Conservation (phyloP, 2,113 vertebrate genomes). For the Lophura nycthemera region DNA sequence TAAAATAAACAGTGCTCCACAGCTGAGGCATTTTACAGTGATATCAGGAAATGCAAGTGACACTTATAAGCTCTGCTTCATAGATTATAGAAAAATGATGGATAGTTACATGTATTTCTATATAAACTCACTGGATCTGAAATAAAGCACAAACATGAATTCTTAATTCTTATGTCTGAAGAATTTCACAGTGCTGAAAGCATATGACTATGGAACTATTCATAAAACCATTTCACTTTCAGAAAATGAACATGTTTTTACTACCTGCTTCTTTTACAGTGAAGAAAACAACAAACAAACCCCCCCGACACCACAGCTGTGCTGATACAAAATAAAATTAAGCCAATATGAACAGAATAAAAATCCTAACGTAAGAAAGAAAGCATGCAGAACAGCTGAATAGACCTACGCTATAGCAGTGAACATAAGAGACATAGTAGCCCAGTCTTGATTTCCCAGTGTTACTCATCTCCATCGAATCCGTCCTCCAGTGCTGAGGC, state of each 20-base stretch:
- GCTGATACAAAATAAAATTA: not conserved
- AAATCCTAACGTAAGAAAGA: not conserved
- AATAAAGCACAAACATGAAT: not conserved
- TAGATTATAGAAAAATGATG: conserved; percentile 38
- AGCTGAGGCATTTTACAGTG: not conserved
- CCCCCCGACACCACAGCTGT: not conserved
- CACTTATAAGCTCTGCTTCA: conserved; percentile 34
- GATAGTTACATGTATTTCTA: conserved; percentile 4
- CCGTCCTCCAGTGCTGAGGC: not conserved
- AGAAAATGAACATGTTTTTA: not conserved
- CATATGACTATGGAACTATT: not conserved
- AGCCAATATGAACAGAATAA: not conserved
- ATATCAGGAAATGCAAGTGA: conserved; percentile 60
- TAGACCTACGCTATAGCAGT: conserved; percentile 74
- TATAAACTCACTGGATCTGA: not conserved
- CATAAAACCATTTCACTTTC: not conserved
- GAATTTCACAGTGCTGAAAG: not conserved
- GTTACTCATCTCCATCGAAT: not conserved
- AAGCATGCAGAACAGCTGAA: not conserved
- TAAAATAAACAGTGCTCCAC: conserved; percentile 22
- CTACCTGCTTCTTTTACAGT: not conserved
- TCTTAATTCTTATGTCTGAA: not conserved
- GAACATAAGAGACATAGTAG: conserved; percentile 45
- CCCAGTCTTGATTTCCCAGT: conserved; percentile 40
- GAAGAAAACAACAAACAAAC: not conserved